phyloP scores from a whole-genome alignment of 1,140 invertebrate species.

The Neodiprion virginianus region DNA sequence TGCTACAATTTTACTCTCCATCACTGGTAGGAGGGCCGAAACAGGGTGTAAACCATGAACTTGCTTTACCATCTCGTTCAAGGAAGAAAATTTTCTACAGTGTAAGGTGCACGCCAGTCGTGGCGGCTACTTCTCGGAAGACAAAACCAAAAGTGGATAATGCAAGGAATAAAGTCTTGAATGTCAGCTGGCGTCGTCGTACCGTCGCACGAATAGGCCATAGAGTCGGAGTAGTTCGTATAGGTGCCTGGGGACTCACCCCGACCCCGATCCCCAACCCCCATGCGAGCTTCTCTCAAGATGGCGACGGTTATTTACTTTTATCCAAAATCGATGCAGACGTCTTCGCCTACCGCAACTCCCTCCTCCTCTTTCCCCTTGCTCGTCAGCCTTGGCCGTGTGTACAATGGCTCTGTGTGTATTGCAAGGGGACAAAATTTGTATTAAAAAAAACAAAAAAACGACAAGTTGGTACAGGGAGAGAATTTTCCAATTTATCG shows the following conservation, averaged over 20 bases:
- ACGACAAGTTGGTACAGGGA: too few relatives aligned
- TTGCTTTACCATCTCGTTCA: too few relatives aligned
- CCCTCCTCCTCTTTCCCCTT: not conserved
- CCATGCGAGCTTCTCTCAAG: conserved; percentile 10
- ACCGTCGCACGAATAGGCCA: conserved; percentile 39
- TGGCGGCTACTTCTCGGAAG: not conserved
- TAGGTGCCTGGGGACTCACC: conserved; percentile 31
- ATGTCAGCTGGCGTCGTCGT: conserved; percentile 27
- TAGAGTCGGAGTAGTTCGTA: conserved; percentile 37
- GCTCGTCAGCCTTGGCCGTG: too few relatives aligned
- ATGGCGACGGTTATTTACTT: conserved; percentile 39
- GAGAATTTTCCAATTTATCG: too few relatives aligned
- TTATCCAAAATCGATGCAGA: conserved; percentile 41
- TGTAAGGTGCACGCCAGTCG: not conserved
- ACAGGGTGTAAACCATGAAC: not conserved
- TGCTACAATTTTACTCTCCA: not conserved
- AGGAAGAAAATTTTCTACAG: not conserved
- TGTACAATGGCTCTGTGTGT: too few relatives aligned
- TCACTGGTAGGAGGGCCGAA: not conserved
- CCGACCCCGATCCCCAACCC: conserved; percentile 11
- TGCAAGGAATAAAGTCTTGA: conserved; percentile 34
- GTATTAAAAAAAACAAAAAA: too few relatives aligned
- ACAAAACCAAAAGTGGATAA: conserved; percentile 9
- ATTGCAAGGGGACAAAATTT: too few relatives aligned
- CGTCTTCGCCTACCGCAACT: not conserved